Conservation (phyloP, 1,140 invertebrate species). For the Drosophila ironensis region DNA sequence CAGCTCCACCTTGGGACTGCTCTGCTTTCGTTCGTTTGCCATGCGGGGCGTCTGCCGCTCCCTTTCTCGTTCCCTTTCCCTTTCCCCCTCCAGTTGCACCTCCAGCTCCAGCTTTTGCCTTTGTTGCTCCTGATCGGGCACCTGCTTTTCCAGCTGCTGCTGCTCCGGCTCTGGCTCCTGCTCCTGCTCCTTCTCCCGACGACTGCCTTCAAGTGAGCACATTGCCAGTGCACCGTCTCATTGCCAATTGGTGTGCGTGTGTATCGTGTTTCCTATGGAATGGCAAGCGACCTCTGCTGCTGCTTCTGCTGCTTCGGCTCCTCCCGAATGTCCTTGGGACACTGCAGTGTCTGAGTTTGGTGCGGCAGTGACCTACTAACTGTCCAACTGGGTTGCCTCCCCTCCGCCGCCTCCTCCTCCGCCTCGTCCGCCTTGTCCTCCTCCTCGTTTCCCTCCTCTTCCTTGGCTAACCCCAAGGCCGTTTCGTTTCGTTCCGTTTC, state of each 20-base stretch:
- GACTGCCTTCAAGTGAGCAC: conserved; percentile 65
- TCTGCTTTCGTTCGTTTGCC: conserved; percentile 66
- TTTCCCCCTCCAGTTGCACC: neutral
- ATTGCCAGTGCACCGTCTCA: conserved; percentile 66
- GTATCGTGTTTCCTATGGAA: too few relatives aligned
- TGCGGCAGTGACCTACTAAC: conserved; percentile 52
- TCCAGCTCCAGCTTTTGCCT: conserved; percentile 11
- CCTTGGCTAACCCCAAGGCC: conserved; percentile 47
- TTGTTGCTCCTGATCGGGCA: neutral
- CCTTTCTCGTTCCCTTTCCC: conserved; percentile 2
- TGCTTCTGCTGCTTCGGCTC: neutral
- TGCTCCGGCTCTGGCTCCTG: neutral
- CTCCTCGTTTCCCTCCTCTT: conserved; percentile 21
- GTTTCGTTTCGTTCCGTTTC: too few relatives aligned
- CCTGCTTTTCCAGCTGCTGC: too few relatives aligned
- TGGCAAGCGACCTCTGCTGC: too few relatives aligned
- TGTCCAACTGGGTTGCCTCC: conserved; percentile 49
- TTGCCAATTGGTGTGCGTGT: conserved; percentile 44
- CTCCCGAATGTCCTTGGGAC: conserved; percentile 49
- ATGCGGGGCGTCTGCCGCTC: conserved; percentile 37
- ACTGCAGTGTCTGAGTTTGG: conserved; percentile 25
- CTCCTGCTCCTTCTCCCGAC: conserved; percentile 40
- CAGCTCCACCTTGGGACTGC: conserved; percentile 64
- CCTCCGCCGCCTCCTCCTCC: too few relatives aligned
- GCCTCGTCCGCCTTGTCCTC: too few relatives aligned